These are phyloP conservation scores for Kobus ellipsiprymnus DNA, from an alignment of 2,113 vertebrate species.

Conservation along the genomic window DNA sequence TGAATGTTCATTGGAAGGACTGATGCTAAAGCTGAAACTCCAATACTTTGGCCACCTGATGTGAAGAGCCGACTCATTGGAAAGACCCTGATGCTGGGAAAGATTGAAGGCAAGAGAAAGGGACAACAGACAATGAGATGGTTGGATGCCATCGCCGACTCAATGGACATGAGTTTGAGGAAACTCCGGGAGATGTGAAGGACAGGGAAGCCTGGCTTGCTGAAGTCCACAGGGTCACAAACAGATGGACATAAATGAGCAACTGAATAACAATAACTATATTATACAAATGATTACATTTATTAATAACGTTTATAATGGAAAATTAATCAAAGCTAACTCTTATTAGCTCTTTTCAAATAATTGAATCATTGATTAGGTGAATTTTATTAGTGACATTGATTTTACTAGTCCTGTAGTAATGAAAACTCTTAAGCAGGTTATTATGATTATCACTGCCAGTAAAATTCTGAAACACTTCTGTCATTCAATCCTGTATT, in stretches of 20 bases:
- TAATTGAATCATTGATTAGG: not conserved
- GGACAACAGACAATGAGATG: no score
- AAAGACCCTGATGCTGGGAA: not conserved
- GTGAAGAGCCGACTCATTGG: not conserved
- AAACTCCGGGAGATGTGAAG: not conserved
- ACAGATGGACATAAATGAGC: not conserved
- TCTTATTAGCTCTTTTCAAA: not conserved
- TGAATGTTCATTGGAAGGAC: not conserved
- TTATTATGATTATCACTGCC: not conserved
- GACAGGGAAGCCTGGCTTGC: not conserved
- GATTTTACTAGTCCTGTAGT: not conserved
- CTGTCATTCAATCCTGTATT: not conserved
- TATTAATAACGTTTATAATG: not conserved
- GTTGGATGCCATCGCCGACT: not conserved
- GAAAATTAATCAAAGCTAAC: not conserved
- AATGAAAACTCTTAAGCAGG: not conserved
- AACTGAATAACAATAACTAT: not conserved
- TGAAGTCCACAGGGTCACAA: not conserved
- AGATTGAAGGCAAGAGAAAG: not conserved
- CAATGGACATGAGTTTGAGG: not conserved
- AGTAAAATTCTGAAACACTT: not conserved
- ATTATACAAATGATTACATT: not conserved
- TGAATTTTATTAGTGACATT: not conserved
- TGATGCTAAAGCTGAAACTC: not conserved
- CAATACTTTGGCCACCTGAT: not conserved